These are phyloP conservation scores for Oreotrochilus melanogaster DNA, from an alignment of 2,113 vertebrate species.

Conservation along the genomic window DNA sequence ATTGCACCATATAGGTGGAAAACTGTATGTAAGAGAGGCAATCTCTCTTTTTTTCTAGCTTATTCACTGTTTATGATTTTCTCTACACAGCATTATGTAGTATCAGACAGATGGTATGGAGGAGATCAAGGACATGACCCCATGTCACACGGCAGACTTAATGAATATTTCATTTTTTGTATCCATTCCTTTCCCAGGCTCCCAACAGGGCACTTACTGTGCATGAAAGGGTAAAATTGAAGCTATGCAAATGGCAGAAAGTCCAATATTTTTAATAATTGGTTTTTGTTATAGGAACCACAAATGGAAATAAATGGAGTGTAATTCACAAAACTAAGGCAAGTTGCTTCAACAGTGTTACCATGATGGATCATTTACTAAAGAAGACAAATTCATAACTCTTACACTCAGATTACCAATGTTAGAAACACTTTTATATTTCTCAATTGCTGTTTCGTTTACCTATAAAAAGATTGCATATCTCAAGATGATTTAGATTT, in stretches of 20 bases:
- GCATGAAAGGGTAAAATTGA: neutral
- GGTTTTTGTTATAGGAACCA: neutral
- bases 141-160: neutral
- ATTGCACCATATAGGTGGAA: neutral
- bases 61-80: neutral
- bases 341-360: neutral
- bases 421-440: neutral
- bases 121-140: neutral
- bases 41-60: neutral
- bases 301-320: neutral
- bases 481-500: neutral
- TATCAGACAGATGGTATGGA: neutral
- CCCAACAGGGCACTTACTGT: neutral
- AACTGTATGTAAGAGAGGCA: neutral
- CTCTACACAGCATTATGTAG: neutral
- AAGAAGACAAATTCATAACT: neutral
- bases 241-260: neutral
- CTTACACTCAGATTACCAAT: neutral
- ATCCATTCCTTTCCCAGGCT: neutral
- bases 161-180: constrained; percentile 28
- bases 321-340: neutral
- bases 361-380: neutral
- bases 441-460: neutral
- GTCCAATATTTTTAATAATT: neutral
- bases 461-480: neutral